Evolutionary conservation across 2,113 vertebrate species (phyloP).

Genomic region (Serranochromis macrocephalus): DNA sequence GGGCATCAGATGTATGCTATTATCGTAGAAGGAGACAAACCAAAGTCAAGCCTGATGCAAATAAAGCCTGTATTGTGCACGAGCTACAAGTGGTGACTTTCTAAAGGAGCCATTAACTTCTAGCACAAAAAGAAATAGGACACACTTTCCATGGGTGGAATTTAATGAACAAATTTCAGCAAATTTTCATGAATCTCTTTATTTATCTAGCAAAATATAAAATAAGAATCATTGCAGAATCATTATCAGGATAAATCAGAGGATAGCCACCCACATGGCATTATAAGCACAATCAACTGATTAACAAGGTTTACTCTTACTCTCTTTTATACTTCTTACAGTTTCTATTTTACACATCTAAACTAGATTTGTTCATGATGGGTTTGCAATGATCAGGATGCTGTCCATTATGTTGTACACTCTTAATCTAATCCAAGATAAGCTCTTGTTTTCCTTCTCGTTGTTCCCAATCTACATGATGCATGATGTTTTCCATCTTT

Average conservation of each 20-base stretch:
- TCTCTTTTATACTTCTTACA: background rate
- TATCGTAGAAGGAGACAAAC: background rate
- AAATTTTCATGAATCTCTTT: background rate
- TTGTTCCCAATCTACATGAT: background rate
- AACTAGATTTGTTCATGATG: background rate
- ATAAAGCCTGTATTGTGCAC: background rate
- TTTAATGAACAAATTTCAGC: background rate
- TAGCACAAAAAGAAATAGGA: background rate
- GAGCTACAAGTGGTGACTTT: background rate
- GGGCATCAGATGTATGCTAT: background rate
- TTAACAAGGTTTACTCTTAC: background rate
- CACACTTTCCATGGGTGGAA: background rate
- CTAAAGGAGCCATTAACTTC: background rate
- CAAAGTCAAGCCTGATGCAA: background rate
- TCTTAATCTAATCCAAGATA: background rate
- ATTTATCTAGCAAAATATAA: background rate
- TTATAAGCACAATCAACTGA: background rate
- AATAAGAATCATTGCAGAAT: background rate
- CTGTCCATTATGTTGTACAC: background rate
- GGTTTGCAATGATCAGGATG: background rate
- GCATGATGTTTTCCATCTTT: background rate
- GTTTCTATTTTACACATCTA: background rate
- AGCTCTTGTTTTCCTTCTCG: background rate
- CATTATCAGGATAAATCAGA: background rate
- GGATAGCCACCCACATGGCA: background rate